A percentile compares a stretch with the other conserved stretches of the same genome.
Evolutionary conservation across 2,888 invertebrate genomes (phyloP).

Genomic region (Temnothorax ravouxi): DNA sequence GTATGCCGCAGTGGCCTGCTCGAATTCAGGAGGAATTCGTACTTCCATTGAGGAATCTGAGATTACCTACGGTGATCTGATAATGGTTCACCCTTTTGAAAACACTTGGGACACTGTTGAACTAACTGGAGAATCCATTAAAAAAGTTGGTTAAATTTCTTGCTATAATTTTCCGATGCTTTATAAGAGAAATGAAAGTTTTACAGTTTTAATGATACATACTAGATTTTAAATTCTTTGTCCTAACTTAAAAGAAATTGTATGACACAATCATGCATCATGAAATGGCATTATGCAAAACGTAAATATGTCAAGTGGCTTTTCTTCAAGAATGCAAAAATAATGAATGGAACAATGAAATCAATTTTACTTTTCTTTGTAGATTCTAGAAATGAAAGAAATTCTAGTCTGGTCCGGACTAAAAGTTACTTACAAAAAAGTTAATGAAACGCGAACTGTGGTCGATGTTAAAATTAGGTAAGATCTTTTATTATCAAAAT

Average conservation of each 20-base stretch:
- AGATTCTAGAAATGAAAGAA: constrained; percentile 74
- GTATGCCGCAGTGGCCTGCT: constrained; percentile 89
- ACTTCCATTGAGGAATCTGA: constrained; percentile 88
- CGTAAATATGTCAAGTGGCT: constrained; percentile 1
- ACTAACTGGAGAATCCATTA: constrained; percentile 89
- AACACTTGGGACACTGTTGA: constrained; percentile 92
- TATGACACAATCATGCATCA: background rate
- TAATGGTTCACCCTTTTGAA: constrained; percentile 92
- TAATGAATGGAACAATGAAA: background rate
- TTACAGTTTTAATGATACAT: background rate
- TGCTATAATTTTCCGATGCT: background rate
- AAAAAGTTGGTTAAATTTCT: constrained; percentile 82
- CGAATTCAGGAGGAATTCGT: constrained; percentile 91
- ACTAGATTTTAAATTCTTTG: background rate
- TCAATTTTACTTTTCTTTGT: background rate
- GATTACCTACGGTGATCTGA: constrained; percentile 90
- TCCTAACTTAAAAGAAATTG: background rate
- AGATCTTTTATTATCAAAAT: background rate
- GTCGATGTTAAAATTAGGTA: constrained; percentile 79
- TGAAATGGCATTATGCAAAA: background rate
- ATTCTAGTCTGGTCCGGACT: constrained; percentile 81
- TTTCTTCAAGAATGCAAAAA: background rate
- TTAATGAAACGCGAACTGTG: constrained; percentile 62
- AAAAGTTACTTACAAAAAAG: constrained; percentile 76
- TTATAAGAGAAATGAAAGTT: background rate